Evolutionary conservation across 1,140 invertebrate genomes (phyloP).

Genomic region (Holotrichia oblita): DNA sequence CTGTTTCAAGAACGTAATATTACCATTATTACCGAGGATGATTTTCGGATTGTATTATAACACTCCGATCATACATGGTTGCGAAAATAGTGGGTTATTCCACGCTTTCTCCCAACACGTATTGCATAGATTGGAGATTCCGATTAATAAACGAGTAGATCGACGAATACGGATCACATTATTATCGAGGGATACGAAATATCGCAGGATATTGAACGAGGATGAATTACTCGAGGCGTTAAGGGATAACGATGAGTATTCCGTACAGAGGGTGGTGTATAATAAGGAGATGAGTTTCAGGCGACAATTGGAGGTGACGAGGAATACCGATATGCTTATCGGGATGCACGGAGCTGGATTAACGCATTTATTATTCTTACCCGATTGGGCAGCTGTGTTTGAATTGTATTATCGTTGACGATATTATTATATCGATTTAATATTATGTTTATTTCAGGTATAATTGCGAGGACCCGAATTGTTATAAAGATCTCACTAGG

Average conservation of each 20-base stretch:
- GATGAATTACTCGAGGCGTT: conserved; percentile 78
- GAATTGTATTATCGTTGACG: conserved; percentile 91
- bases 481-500: conserved; percentile 91
- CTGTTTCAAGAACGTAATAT: conserved; percentile 92
- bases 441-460: conserved; percentile 84
- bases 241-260: conserved; percentile 69
- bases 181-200: conserved; percentile 80
- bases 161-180: conserved; percentile 83
- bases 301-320: conserved; percentile 81
- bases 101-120: conserved; percentile 92
- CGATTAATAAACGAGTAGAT: conserved; percentile 65
- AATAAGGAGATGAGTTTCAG: conserved; percentile 72
- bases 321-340: conserved; percentile 93
- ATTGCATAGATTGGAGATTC: conserved; percentile 85
- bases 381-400: conserved; percentile 96
- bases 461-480: conserved; percentile 95
- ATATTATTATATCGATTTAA: no score
- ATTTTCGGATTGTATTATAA: conserved; percentile 98
- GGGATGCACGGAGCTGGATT: conserved; percentile 98
- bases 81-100: conserved; percentile 91
- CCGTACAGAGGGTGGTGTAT: conserved; percentile 73
- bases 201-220: conserved; percentile 89
- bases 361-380: conserved; percentile 94
- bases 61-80: conserved; percentile 95
- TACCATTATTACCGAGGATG: conserved; percentile 95